Base-by-base conservation (phyloP, 2,888 invertebrate genomes). In the Oxystoma pomonae region DNA sequence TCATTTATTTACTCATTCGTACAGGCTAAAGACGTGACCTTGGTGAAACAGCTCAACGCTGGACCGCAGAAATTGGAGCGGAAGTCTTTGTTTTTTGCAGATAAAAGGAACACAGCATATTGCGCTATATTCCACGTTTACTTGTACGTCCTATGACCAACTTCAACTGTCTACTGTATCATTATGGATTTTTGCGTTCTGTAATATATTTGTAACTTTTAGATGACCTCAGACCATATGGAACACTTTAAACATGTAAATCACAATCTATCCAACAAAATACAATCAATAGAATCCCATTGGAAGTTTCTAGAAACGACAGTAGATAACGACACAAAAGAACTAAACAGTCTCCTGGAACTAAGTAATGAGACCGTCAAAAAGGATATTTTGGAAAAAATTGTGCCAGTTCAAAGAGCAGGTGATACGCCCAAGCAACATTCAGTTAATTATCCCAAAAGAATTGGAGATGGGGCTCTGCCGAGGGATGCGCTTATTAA, bases 361-460 rank as follows among this genome's bases (percentile, higher is more conserved):
- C 35, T 35, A 35, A 35, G 35, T 12, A 35, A 3, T 3, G 35
- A 35, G 12, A 35, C 35, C 35, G n/a, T 59, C 16, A 17, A 58
- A 16, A 62, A 55, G 18, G 60, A 62, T 17, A 58, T 66, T 52
- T 51, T 67, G 5, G 55, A 61, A 16, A 65, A 62, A 18, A 67
- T 65, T 35, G 60, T 67, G 5, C 63, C 63, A 18, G 64, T 65
- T 1, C 59, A 57, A 49, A 63, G 69, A 20, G 64, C 55, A 7
- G 71, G 71, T 12, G 70, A 71, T 61, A 71, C 71, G 17, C 71
- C 71, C 0, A 59, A 66, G 12, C 61, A 65, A 35, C 65, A 65
- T 53, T 17, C 61, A 9, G 20, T 67, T 1, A 60, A 58, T 55
- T 65, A 59, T 57, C 69, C 70, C 1, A 58, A 65, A 35, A 50